phyloP scores from a whole-genome alignment of 2,113 vertebrate genomes.

The Caranx ignobilis region DNA sequence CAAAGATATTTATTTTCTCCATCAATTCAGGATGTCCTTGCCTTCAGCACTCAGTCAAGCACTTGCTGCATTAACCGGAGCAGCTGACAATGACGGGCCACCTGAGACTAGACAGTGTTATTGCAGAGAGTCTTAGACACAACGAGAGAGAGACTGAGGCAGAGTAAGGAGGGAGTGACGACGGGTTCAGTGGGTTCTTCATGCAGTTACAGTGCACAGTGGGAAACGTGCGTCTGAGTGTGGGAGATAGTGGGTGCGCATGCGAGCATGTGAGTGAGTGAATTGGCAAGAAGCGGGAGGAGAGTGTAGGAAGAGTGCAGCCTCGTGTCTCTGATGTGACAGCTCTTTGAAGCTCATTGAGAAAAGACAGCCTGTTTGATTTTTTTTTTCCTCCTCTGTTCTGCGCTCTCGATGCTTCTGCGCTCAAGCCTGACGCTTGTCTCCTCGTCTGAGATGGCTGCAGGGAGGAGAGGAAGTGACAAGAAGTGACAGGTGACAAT shows the following conservation, averaged over 20 bases:
- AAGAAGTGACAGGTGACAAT: slow-evolving; percentile 49
- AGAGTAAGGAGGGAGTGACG: slow-evolving; percentile 19
- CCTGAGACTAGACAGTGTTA: slow-evolving; percentile 62
- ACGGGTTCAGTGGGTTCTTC: slow-evolving; percentile 63
- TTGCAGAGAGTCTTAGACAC: slow-evolving; percentile 51
- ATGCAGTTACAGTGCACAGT: slow-evolving; percentile 24
- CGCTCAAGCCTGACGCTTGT: slow-evolving; percentile 11
- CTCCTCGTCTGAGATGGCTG: slow-evolving; percentile 24
- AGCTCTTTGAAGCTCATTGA: slow-evolving; percentile 66
- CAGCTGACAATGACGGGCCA: slow-evolving; percentile 35
- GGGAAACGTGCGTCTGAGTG: slow-evolving; percentile 45
- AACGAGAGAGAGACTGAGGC: slow-evolving; percentile 18
- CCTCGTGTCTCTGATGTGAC: slow-evolving; percentile 42
- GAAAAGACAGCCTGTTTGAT: slow-evolving; percentile 45
- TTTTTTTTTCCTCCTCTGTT: slow-evolving; percentile 14
- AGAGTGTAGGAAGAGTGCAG: slow-evolving; percentile 31
- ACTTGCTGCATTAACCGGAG: slow-evolving; percentile 34
- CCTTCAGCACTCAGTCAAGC: slow-evolving; percentile 34
- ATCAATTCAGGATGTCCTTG: slow-evolving; percentile 44
- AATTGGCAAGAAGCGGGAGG: slow-evolving; percentile 2
- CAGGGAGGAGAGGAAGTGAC: slow-evolving; percentile 35
- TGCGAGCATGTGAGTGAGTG: slow-evolving; percentile 13
- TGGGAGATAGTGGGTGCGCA: slow-evolving; percentile 19
- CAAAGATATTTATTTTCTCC: slow-evolving; percentile 58
- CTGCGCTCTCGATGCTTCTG: slow-evolving; percentile 18